These are phyloP conservation scores for Sturmia bella DNA, from an alignment of 2,888 invertebrate genomes.

Conservation along the genomic window DNA sequence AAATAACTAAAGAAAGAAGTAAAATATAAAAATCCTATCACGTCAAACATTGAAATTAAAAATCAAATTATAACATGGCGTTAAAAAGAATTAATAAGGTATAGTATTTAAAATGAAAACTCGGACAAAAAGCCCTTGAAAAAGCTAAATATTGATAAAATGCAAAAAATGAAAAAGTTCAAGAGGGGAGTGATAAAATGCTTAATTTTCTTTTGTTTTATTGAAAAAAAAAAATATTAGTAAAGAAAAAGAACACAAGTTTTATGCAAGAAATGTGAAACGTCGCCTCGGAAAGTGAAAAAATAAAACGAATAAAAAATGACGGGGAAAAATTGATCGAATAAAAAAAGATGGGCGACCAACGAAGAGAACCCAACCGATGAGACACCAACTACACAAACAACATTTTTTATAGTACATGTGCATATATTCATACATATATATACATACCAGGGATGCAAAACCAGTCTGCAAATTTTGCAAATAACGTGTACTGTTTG, in stretches of 20 bases:
- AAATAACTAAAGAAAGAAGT: slow-evolving; percentile 49
- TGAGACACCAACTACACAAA: slow-evolving; percentile 63
- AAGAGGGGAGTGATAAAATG: slow-evolving; percentile 62
- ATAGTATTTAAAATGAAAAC: slow-evolving; percentile 74
- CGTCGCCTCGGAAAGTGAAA: slow-evolving; percentile 71
- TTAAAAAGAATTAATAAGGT: slow-evolving; percentile 98
- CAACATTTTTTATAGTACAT: background rate
- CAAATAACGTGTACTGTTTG: too few relatives aligned
- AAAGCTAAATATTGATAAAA: slow-evolving; percentile 72
- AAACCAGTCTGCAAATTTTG: too few relatives aligned
- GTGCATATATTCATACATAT: background rate
- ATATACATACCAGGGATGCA: too few relatives aligned
- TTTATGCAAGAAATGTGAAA: slow-evolving; percentile 80
- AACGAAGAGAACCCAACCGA: slow-evolving; percentile 68
- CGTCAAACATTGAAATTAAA: slow-evolving; percentile 72
- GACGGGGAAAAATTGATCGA: slow-evolving; percentile 73
- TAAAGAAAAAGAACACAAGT: slow-evolving; percentile 63
- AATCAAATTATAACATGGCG: slow-evolving; percentile 88
- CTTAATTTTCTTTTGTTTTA: slow-evolving; percentile 25
- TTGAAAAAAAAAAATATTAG: slow-evolving; percentile 13
- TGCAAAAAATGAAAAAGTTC: slow-evolving; percentile 61
- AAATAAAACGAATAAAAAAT: slow-evolving; percentile 76
- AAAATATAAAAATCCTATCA: slow-evolving; percentile 67
- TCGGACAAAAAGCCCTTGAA: slow-evolving; percentile 66
- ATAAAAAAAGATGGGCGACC: slow-evolving; percentile 73